phyloP scores from a whole-genome alignment of 2,888 invertebrate species.

The Hofmannophila pseudospretella region DNA sequence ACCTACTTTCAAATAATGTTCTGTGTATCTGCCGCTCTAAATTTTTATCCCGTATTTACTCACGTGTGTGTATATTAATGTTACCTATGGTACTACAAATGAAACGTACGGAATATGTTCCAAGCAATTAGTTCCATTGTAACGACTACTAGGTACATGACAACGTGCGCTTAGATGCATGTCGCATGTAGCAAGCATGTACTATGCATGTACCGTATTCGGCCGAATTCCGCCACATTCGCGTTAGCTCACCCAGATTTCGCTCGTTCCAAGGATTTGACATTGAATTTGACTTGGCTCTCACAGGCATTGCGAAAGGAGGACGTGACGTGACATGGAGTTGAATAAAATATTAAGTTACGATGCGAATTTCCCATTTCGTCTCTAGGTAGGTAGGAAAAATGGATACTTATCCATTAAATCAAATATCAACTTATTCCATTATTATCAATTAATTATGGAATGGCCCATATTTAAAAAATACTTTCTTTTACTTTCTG shows the following conservation, averaged over 20 bases:
- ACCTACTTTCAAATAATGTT: too few species aligned
- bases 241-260: conserved; percentile 65
- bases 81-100: conserved; percentile 2
- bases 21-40: neutral
- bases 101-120: conserved; percentile 3
- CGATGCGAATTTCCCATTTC: too few species aligned
- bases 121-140: conserved; percentile 21
- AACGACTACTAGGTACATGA: conserved; percentile 4
- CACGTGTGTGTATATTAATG: conserved; percentile 7
- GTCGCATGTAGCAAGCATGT: conserved; percentile 21
- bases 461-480: too few species aligned
- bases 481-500: too few species aligned
- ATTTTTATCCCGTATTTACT: conserved; percentile 1
- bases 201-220: conserved; percentile 52
- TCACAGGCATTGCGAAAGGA: too few species aligned
- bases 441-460: too few species aligned
- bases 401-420: too few species aligned
- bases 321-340: too few species aligned
- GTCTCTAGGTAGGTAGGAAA: too few species aligned
- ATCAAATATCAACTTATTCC: too few species aligned
- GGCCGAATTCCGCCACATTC: conserved; percentile 59
- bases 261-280: conserved; percentile 15
- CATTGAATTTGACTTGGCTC: conserved; percentile 3
- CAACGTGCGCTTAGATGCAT: conserved; percentile 16
- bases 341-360: too few species aligned